Evolutionary conservation across 1,140 invertebrate species (phyloP).

Genomic region (Heliconius nattereri): DNA sequence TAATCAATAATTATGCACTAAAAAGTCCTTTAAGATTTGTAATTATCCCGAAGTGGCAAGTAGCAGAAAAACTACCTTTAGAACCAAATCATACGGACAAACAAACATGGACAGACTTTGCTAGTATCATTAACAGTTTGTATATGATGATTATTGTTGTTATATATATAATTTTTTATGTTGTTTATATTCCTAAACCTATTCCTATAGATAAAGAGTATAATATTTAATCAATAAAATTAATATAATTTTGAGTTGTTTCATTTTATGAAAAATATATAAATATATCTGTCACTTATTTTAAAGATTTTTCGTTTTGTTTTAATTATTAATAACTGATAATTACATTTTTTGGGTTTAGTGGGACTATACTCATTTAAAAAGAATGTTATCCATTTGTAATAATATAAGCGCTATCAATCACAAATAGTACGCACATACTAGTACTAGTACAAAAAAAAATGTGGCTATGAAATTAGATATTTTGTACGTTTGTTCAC

Average conservation of each 20-base stretch:
- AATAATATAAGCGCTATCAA: no score
- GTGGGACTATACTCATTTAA: no score
- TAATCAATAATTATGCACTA: constrained; percentile 39
- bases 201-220: background rate
- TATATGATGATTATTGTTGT: constrained; percentile 30
- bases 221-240: background rate
- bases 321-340: no score
- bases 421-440: no score
- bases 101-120: constrained; percentile 44
- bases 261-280: background rate
- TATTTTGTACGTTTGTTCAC: no score
- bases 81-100: constrained; percentile 11
- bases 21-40: constrained; percentile 35
- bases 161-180: constrained; percentile 37
- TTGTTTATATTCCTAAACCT: constrained; percentile 35
- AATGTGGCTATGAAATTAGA: no score
- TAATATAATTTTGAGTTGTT: background rate
- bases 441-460: no score
- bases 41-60: constrained; percentile 39
- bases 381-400: no score
- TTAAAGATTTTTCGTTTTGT: no score
- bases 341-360: no score
- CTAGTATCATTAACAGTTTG: constrained; percentile 45
- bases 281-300: no score
- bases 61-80: constrained; percentile 13